Evolutionary conservation across 2,797 vertebrate genomes (phyloP).

Genomic region (Pseudochirops corinnae): DNA sequence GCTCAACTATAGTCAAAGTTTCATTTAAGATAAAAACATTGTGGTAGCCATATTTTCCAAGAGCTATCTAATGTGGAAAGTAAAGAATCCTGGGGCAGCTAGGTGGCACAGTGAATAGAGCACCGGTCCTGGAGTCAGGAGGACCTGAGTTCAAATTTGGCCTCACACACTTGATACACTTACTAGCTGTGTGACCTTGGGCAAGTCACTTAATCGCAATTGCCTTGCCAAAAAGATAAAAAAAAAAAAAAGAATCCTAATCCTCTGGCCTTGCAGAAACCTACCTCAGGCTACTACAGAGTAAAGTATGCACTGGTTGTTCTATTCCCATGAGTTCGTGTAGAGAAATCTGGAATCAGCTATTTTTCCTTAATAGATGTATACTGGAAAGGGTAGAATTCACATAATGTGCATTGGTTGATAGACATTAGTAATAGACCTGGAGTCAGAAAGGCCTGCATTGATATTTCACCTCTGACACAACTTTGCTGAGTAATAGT

Average conservation of each 20-base stretch:
- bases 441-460: background rate
- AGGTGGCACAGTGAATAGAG: no score
- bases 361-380: background rate
- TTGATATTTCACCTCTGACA: background rate
- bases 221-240: no score
- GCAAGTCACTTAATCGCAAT: no score
- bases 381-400: background rate
- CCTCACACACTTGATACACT: no score
- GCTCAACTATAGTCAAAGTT: background rate
- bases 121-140: no score
- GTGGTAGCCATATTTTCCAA: background rate
- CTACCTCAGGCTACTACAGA: background rate
- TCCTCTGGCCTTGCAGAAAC: background rate
- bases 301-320: background rate
- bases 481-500: background rate
- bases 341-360: background rate
- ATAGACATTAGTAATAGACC: background rate
- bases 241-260: background rate
- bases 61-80: background rate
- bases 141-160: no score
- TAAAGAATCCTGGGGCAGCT: background rate
- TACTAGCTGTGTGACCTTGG: no score
- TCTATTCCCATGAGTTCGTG: background rate
- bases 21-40: background rate
- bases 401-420: background rate